Conservation (phyloP, 2,113 vertebrate genomes). For the Thomomys bottae region DNA sequence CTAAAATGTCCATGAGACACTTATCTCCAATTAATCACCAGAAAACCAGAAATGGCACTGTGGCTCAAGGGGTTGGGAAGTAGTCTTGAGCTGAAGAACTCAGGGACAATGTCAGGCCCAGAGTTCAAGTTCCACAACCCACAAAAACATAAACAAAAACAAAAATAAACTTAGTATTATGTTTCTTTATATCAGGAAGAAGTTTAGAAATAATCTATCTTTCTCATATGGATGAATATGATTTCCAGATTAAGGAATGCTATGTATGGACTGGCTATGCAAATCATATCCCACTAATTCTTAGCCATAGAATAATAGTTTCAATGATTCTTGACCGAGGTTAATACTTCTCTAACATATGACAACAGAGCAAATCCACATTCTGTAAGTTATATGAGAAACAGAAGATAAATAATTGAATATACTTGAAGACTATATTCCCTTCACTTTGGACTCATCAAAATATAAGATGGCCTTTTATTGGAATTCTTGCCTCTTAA, state of each 20-base stretch:
- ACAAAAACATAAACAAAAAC: no score
- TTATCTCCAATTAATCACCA: no score
- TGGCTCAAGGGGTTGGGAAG: no score
- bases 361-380: not conserved
- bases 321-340: not conserved
- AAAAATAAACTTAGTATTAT: no score
- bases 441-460: slow-evolving; percentile 30
- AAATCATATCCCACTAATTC: not conserved
- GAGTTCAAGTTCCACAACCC: no score
- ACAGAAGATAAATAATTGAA: not conserved
- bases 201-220: not conserved
- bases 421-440: not conserved
- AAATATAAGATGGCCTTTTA: slow-evolving; percentile 17
- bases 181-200: not conserved
- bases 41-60: no score
- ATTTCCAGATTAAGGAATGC: not conserved
- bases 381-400: not conserved
- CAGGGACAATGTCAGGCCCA: no score
- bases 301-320: not conserved
- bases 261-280: not conserved
- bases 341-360: not conserved
- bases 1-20: no score
- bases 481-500: not conserved
- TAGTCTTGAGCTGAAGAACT: no score
- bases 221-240: not conserved